Conservation (phyloP, 1,140 invertebrate species). For the Ooceraea biroi region DNA sequence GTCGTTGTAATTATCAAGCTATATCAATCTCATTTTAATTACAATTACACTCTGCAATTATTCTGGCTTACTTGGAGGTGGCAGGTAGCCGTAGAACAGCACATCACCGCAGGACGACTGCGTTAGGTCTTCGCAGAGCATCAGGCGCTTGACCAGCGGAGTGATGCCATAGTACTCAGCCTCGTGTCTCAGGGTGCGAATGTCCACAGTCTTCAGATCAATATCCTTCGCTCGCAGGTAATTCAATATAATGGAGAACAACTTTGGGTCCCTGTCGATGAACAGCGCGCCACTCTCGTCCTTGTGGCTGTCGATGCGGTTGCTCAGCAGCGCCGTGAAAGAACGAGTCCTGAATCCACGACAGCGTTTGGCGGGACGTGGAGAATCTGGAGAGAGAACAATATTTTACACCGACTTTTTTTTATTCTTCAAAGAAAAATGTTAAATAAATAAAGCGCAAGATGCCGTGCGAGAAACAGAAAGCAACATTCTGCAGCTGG, state of each 20-base stretch:
- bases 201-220: slow-evolving; percentile 93
- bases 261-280: slow-evolving; percentile 97
- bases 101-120: slow-evolving; percentile 98
- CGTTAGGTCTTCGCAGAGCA: slow-evolving; percentile 97
- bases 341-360: slow-evolving; percentile 96
- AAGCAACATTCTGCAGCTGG: too few species aligned
- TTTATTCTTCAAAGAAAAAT: too few species aligned
- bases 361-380: slow-evolving; percentile 97
- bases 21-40: background rate
- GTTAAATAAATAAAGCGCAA: too few species aligned
- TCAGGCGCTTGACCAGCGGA: slow-evolving; percentile 95
- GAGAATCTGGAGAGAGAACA: slow-evolving; percentile 91
- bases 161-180: slow-evolving; percentile 99
- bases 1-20: background rate
- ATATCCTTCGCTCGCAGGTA: slow-evolving; percentile 97
- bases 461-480: too few species aligned
- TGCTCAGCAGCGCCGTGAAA: slow-evolving; percentile 96
- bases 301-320: slow-evolving; percentile 94
- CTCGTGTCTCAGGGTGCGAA: slow-evolving; percentile 95
- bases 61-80: slow-evolving; percentile 92
- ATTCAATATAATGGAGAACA: slow-evolving; percentile 97
- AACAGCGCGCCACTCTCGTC: slow-evolving; percentile 99
- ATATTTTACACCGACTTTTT: background rate
- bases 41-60: background rate
- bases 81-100: slow-evolving; percentile 97